Conservation (phyloP, 2,797 vertebrate species). For the Cuniculus paca region DNA sequence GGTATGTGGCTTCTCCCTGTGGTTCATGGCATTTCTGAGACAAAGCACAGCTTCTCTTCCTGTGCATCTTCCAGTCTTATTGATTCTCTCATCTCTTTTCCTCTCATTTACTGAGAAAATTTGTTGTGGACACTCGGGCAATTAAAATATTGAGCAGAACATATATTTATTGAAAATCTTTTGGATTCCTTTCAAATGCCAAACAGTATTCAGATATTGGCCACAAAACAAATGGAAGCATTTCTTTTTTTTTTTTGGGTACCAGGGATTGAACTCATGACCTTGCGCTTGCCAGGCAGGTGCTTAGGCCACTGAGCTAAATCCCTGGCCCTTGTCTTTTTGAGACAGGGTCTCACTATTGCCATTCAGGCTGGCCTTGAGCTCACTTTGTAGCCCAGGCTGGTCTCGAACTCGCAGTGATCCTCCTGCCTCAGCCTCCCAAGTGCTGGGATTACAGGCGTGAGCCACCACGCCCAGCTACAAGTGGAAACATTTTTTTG, state of each 20-base stretch:
- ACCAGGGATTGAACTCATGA: no score
- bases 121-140: background rate
- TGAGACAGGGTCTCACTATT: no score
- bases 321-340: no score
- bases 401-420: no score
- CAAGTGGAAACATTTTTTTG: background rate
- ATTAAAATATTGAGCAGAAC: slow-evolving; percentile 9
- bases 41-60: background rate
- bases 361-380: no score
- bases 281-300: no score
- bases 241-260: no score
- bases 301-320: no score
- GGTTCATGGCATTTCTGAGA: background rate
- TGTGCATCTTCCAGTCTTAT: background rate
- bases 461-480: no score
- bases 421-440: no score
- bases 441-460: no score
- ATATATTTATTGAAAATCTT: background rate
- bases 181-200: background rate
- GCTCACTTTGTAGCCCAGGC: no score
- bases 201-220: background rate
- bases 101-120: background rate
- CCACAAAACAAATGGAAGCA: background rate
- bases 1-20: background rate
- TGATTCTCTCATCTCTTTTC: background rate